Conservation (phyloP, 1,140 invertebrate species). For the Bacillus rossius region DNA sequence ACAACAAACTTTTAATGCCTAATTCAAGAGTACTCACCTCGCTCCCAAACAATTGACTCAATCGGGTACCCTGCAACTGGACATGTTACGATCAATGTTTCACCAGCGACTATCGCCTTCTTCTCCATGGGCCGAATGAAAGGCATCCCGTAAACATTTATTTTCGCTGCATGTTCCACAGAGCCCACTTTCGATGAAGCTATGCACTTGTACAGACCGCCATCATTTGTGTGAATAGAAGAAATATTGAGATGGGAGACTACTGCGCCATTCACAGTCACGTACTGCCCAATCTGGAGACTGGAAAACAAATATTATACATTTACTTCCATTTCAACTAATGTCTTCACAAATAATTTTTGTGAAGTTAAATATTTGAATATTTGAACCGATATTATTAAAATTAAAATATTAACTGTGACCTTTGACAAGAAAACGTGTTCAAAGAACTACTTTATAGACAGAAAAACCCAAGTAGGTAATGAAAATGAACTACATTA, state of each 20-base stretch:
- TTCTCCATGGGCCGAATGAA: constrained; percentile 91
- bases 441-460: no score
- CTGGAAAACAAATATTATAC: constrained; percentile 41
- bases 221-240: constrained; percentile 86
- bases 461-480: no score
- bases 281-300: constrained; percentile 79
- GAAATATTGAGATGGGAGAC: constrained; percentile 92
- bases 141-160: constrained; percentile 89
- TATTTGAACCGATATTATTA: no score
- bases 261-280: constrained; percentile 84
- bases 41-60: constrained; percentile 89
- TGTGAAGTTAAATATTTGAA: no score
- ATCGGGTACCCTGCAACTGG: constrained; percentile 94
- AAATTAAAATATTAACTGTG: no score
- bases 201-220: constrained; percentile 87
- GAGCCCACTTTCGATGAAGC: constrained; percentile 89
- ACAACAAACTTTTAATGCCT: no score
- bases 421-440: no score
- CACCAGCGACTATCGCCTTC: constrained; percentile 89
- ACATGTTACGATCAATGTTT: constrained; percentile 82
- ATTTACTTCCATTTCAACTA: no score
- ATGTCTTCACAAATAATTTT: no score
- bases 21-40: constrained; percentile 54
- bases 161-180: constrained; percentile 75
- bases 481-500: no score